Evolutionary conservation across 1,140 invertebrate species (phyloP).

Genomic region (Halictus rubicundus): DNA sequence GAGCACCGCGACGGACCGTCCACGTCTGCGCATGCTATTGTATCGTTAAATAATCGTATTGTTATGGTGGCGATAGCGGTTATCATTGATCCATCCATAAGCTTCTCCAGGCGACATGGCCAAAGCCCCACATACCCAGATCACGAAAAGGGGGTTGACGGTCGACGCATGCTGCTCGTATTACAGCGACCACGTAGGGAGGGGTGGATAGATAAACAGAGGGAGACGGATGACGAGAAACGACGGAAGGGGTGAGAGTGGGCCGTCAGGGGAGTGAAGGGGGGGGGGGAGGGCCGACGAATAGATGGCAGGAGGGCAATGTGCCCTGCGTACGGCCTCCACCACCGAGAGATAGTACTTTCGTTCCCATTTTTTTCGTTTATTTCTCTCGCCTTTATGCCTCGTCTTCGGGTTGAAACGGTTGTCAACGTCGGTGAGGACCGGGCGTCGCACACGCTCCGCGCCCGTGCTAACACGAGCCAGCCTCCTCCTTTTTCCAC

Average conservation of each 20-base stretch:
- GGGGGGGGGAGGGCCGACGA: background rate
- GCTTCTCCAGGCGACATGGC: slow-evolving; percentile 13
- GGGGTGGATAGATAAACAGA: slow-evolving; percentile 42
- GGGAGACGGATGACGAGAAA: slow-evolving; percentile 16
- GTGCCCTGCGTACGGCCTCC: slow-evolving; percentile 22
- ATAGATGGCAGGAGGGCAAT: slow-evolving; percentile 31
- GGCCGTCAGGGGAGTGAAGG: background rate
- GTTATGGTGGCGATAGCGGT: slow-evolving; percentile 30
- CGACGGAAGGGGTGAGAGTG: background rate
- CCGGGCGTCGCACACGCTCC: background rate
- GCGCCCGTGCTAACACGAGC: background rate
- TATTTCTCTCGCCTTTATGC: slow-evolving; percentile 12
- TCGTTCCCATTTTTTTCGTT: slow-evolving; percentile 3
- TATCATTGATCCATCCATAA: slow-evolving; percentile 35
- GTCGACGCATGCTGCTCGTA: slow-evolving; percentile 34
- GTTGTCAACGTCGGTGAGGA: background rate
- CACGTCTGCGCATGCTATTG: background rate
- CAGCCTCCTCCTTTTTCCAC: slow-evolving; percentile 3
- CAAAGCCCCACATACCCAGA: slow-evolving; percentile 48
- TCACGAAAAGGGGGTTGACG: slow-evolving; percentile 35
- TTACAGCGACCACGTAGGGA: slow-evolving; percentile 12
- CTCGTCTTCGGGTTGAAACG: background rate
- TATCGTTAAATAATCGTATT: background rate
- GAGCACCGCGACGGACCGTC: background rate
- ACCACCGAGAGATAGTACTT: background rate